Base-by-base conservation (phyloP, 2,888 invertebrate genomes). In the Neoitamus cyanurus region DNA sequence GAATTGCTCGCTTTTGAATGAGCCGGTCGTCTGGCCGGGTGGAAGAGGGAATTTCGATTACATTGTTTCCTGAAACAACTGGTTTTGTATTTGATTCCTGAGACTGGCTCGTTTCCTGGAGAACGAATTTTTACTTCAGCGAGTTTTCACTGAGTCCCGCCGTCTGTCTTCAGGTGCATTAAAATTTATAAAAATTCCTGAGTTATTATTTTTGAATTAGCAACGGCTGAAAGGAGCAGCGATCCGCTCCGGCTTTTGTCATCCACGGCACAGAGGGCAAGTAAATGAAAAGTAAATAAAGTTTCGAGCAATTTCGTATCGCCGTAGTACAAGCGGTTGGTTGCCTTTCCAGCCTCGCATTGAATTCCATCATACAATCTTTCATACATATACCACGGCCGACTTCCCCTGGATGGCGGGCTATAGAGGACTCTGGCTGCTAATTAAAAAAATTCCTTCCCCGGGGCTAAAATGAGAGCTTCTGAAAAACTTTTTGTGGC, bases 171-270 rank as follows among this genome's bases (percentile, higher is more conserved):
- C 78, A 58, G 78, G 78, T 58, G 78, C 58, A 78, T 78, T 78
- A 58, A 48, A 48, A 78, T 58, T 58, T 48, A 78, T 78, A 78
- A 78, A 78, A 78, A 48, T 78, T 78, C 13, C 7, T 13, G 48
- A 78, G 78, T 78, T 78, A 78, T 78, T 78, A 78, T 78, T 78
- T 78, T 78, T 78, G 78, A 78, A 78, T 78, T 78, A 78, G 48
- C 75, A 48, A 78, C 58, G 58, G 31, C 30, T 46, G 48, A 78
- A 78, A 31, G 48, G 78, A 78, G 31, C 46, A 78, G 30, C 75
- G 37, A 42, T 75, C 75, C 28, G 42, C 6, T 15, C 25, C 15
- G 31, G 1, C 58, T 78, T 78, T 78, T 78, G 58, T 78, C 78
- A 78, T 48, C 31, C 20, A 58, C 31, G 3, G 20, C 34, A 6